These are phyloP conservation scores for Garra rufa DNA, from an alignment of 2,113 vertebrate species.

Conservation along the genomic window DNA sequence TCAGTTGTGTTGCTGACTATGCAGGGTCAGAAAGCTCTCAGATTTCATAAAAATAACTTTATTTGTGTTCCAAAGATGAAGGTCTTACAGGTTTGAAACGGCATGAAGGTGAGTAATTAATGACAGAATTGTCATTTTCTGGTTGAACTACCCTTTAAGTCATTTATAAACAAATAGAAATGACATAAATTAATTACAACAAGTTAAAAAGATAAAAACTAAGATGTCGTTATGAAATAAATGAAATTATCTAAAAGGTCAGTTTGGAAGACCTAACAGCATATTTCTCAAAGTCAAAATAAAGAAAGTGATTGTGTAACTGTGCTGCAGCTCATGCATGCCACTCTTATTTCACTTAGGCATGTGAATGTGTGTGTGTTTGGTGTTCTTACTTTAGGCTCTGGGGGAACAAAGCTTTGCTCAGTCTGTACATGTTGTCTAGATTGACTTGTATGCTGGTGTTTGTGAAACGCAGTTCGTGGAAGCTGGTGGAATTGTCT, in stretches of 20 bases:
- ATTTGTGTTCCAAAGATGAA: too few relatives aligned
- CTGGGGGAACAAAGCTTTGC: slow-evolving; percentile 80
- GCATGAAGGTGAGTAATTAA: too few relatives aligned
- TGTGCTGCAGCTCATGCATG: not conserved
- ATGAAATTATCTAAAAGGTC: too few relatives aligned
- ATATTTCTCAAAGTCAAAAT: not conserved
- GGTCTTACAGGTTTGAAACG: too few relatives aligned
- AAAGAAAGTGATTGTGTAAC: not conserved
- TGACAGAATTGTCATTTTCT: too few relatives aligned
- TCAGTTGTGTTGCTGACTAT: too few relatives aligned
- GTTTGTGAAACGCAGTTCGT: slow-evolving; percentile 82
- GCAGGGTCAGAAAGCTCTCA: too few relatives aligned
- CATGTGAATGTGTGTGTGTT: not conserved
- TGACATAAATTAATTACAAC: not conserved
- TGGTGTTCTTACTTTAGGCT: slow-evolving; percentile 77
- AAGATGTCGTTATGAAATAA: too few relatives aligned
- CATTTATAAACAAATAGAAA: not conserved
- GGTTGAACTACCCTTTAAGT: too few relatives aligned
- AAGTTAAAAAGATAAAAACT: not conserved
- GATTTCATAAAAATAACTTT: too few relatives aligned
- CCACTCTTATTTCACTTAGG: not conserved
- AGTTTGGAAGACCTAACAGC: too few relatives aligned
- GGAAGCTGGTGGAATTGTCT: slow-evolving; percentile 83
- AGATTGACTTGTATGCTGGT: slow-evolving; percentile 84
- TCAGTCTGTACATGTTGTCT: slow-evolving; percentile 83